Percentiles rank a stretch among this genome's conserved stretches.
Evolutionary conservation across 2,888 invertebrate genomes (phyloP).

Genomic region (Perithous albicinctus): DNA sequence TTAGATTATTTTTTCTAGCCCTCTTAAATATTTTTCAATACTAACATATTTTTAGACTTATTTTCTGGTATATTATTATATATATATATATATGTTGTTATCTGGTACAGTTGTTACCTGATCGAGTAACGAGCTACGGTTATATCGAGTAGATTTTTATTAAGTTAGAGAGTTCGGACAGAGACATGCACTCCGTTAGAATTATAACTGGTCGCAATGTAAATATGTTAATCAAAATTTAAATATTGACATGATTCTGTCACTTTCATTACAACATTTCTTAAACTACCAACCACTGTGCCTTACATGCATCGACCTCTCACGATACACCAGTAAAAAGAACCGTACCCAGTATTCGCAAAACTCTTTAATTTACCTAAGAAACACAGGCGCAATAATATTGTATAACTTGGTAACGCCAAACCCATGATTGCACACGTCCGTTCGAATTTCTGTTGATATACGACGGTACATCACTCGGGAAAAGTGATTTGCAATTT

Average conservation of each 20-base stretch:
- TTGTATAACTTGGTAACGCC: constrained; percentile 6
- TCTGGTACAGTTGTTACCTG: too few species aligned
- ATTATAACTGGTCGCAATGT: too few species aligned
- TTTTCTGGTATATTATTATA: too few species aligned
- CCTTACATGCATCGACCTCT: neutral
- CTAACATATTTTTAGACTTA: too few species aligned
- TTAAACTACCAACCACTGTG: neutral
- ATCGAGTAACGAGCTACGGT: neutral
- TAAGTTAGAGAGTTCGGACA: too few species aligned
- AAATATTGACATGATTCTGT: neutral
- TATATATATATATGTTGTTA: too few species aligned
- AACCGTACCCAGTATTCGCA: neutral
- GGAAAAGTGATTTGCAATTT: constrained; percentile 44
- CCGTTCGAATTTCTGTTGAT: constrained; percentile 33
- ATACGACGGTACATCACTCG: constrained; percentile 5
- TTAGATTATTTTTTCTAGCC: too few species aligned
- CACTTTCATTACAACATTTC: neutral
- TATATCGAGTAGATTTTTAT: neutral
- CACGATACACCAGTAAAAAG: neutral
- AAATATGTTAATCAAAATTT: too few species aligned
- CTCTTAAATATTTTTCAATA: too few species aligned
- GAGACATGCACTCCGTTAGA: too few species aligned
- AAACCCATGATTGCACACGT: constrained; percentile 37
- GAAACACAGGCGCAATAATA: neutral
- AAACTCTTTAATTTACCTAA: constrained; percentile 3